A percentile compares a stretch with the other conserved stretches of the same genome.
Conservation (phyloP, 2,888 invertebrate species). For the Eupithecia centaureata region DNA sequence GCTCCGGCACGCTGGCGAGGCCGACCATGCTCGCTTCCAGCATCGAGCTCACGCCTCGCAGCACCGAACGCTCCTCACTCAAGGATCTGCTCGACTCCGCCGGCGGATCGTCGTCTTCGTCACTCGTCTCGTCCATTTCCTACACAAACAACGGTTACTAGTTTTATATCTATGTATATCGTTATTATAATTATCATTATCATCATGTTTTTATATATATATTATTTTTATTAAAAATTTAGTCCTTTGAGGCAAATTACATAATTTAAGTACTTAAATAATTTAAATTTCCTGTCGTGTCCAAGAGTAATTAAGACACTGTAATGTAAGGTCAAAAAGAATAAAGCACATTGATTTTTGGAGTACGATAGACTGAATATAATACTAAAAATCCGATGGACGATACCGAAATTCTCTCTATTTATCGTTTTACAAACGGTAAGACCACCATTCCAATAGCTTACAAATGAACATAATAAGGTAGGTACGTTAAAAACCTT, state of each 20-base stretch:
- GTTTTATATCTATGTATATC: too few species aligned
- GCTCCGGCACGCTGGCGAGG: slow-evolving; percentile 50
- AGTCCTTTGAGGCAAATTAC: too few species aligned
- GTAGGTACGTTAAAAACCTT: not conserved
- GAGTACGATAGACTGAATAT: too few species aligned
- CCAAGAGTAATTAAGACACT: too few species aligned
- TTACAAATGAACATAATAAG: not conserved
- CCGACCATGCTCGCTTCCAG: slow-evolving; percentile 34
- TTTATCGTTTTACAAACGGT: not conserved
- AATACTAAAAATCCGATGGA: too few species aligned
- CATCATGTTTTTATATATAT: too few species aligned
- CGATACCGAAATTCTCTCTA: not conserved
- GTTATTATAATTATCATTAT: too few species aligned
- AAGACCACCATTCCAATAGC: not conserved
- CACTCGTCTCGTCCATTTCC: slow-evolving; percentile 81
- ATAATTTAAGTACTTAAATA: too few species aligned
- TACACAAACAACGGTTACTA: slow-evolving; percentile 34
- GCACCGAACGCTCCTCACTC: slow-evolving; percentile 40
- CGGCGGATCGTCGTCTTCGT: slow-evolving; percentile 63
- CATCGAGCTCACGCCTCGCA: slow-evolving; percentile 70
- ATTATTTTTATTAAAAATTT: too few species aligned
- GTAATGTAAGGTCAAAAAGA: too few species aligned
- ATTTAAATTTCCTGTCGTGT: too few species aligned
- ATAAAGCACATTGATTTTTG: too few species aligned
- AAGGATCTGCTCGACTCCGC: slow-evolving; percentile 36